A percentile compares a stretch with the other conserved stretches of the same genome.
Conservation (phyloP, 2,797 vertebrate genomes). For the Eulemur coronatus region DNA sequence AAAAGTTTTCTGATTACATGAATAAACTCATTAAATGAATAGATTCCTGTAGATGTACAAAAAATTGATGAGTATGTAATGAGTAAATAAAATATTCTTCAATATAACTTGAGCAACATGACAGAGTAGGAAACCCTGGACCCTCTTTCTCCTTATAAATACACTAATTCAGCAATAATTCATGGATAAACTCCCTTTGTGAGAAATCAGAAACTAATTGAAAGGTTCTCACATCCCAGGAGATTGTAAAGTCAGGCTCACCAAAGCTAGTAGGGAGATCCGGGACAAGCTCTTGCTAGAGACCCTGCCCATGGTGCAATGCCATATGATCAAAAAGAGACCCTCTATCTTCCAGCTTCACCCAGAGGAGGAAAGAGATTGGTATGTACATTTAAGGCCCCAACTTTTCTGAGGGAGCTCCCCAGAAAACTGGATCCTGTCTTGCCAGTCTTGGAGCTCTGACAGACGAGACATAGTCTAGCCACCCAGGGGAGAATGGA, state of each 20-base stretch:
- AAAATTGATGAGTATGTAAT: background rate
- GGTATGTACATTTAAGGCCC: background rate
- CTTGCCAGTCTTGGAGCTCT: background rate
- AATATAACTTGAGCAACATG: background rate
- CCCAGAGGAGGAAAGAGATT: background rate
- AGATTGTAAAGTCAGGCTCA: background rate
- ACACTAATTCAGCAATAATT: background rate
- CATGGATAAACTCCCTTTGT: background rate
- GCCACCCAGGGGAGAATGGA: background rate
- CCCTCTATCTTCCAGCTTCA: background rate
- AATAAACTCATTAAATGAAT: slow-evolving; percentile 33
- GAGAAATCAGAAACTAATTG: background rate
- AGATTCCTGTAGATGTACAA: background rate
- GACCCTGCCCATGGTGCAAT: background rate
- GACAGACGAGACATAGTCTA: background rate
- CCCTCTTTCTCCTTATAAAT: background rate
- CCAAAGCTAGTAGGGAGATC: background rate
- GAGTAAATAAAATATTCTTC: background rate
- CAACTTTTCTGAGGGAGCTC: background rate
- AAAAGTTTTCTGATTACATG: background rate
- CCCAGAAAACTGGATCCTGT: background rate
- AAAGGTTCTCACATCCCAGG: background rate
- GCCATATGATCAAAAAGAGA: background rate
- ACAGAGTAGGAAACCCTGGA: background rate
- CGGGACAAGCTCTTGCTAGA: background rate